Percentiles rank a stretch among this genome's conserved stretches.
These are phyloP conservation scores for Microcebus lehilahytsara DNA, from an alignment of 2,113 vertebrate species.

Conservation along the genomic window DNA sequence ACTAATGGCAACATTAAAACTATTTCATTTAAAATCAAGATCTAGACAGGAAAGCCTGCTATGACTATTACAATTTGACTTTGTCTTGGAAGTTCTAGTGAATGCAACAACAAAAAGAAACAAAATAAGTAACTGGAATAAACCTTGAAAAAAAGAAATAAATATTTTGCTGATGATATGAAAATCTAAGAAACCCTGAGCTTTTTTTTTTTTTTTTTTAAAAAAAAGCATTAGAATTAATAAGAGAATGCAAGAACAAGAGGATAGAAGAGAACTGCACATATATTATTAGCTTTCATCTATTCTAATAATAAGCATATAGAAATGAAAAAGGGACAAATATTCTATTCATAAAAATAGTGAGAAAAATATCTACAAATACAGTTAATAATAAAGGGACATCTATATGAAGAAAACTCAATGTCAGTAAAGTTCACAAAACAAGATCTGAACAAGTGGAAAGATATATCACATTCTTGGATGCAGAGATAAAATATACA, in stretches of 20 bases:
- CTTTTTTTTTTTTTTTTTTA: neutral
- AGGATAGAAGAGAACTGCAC: neutral
- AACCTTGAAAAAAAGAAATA: neutral
- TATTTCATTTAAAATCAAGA: neutral
- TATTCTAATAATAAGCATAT: neutral
- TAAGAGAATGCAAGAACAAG: neutral
- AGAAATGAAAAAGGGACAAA: slow-evolving; percentile 15
- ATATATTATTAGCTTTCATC: neutral
- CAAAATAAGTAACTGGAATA: neutral
- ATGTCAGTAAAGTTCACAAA: neutral
- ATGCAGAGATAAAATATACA: neutral
- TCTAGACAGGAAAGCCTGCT: neutral
- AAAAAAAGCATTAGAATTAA: neutral
- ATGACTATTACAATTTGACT: neutral
- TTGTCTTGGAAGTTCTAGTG: neutral
- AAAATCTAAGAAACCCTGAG: neutral
- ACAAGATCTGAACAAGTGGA: neutral
- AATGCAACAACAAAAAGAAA: neutral
- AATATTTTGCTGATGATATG: neutral
- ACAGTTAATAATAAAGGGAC: neutral
- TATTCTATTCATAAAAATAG: neutral
- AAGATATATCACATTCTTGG: neutral
- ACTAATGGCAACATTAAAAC: neutral
- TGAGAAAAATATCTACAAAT: neutral
- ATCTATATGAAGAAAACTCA: neutral